Evolutionary conservation across 2,113 vertebrate genomes (phyloP), one percentile per base, ranked within the genome.

Genomic region (Syngnathus typhle): DNA sequence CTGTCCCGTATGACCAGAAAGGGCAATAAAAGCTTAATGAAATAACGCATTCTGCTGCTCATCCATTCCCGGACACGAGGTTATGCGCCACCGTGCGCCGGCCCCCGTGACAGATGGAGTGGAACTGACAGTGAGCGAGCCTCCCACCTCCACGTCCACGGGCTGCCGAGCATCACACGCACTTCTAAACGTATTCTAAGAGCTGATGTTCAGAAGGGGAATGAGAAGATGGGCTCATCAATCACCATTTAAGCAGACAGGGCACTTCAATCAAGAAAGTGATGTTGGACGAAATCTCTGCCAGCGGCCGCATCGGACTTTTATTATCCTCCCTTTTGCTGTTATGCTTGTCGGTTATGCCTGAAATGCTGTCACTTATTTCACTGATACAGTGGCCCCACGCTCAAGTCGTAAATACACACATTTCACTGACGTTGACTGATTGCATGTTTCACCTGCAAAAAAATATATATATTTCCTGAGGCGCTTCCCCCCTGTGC

Each of bases 81-180:
- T 44, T 74, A 74, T 69, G 71, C 76, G 74, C 36, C 64, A 70
- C 67, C 71, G 62, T 41, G 63, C 62, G 72, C 77, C 65, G 76
- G 70, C 77, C 46, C 66, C 66, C 62, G 73, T 77, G 82, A 80
- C 76, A 72, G 74, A 80, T 83, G 75, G 80, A 83, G 87, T 82
- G 79, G 75, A 88, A 85, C 86, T 83, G 82, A 88, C 82, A 86
- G 81, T 47, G 66, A 81, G 75, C 73, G 71, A 83, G 75, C 69
- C 21, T 74, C 68, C 82, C 61, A 74, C 65, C 51, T 79, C 52
- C 65, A 64, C 68, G 67, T 82, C 76, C 72, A 51, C 71, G 66
- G 68, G 43, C 67, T 81, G 74, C 19, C 68, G 68, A 75, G 81
- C 68, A 72, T 80, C 81, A 72, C 49, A 67, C 51, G 12, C 43